Conservation (phyloP, 2,888 invertebrate species). For the Peribatodes rhomboidaria region DNA sequence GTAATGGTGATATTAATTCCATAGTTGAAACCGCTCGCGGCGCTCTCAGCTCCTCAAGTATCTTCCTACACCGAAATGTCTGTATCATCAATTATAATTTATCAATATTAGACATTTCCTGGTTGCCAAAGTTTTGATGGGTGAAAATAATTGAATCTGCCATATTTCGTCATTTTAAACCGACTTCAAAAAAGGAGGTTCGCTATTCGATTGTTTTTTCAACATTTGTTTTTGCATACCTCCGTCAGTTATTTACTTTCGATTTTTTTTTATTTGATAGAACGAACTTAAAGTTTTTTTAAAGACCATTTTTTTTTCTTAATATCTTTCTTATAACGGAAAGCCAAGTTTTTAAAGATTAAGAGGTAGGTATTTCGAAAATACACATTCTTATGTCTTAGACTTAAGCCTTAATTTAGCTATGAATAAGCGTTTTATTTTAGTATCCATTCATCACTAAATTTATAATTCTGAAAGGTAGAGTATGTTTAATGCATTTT, state of each 20-base stretch:
- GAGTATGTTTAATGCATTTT: not conserved
- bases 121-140: conserved; percentile 41
- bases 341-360: too few species aligned
- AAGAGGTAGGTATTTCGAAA: too few species aligned
- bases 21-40: conserved; percentile 36
- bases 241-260: too few species aligned
- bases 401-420: too few species aligned
- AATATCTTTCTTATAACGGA: too few species aligned
- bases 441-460: not conserved
- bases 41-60: conserved; percentile 39
- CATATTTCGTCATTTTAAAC: conserved; percentile 20
- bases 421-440: too few species aligned
- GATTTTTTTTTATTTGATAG: too few species aligned
- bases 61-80: conserved; percentile 44
- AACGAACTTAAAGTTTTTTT: too few species aligned
- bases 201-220: not conserved
- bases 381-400: too few species aligned
- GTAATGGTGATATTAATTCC: conserved; percentile 35
- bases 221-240: not conserved
- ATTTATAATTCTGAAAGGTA: too few species aligned
- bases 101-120: conserved; percentile 49
- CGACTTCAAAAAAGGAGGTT: too few species aligned
- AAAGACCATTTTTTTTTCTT: too few species aligned
- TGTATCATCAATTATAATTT: conserved; percentile 56
- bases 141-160: conserved; percentile 41